Evolutionary conservation across 2,888 invertebrate species (phyloP).

Genomic region (Clanis bilineata): DNA sequence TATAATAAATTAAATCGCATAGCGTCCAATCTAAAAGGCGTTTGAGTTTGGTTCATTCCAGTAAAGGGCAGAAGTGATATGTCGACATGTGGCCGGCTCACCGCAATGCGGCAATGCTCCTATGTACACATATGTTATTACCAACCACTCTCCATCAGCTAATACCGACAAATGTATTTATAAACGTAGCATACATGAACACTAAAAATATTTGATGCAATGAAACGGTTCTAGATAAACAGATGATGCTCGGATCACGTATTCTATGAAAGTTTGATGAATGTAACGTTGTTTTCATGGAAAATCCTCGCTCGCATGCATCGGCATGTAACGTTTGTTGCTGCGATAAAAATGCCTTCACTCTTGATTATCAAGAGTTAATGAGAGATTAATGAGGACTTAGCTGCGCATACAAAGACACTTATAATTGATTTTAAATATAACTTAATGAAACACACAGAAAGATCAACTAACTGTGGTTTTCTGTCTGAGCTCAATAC

Average conservation of each 20-base stretch:
- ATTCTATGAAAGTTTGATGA: slow-evolving; percentile 19
- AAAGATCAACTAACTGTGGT: not conserved
- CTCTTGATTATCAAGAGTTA: not conserved
- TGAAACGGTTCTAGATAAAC: slow-evolving; percentile 25
- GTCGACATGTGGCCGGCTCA: slow-evolving; percentile 72
- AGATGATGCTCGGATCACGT: slow-evolving; percentile 25
- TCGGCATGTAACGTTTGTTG: slow-evolving; percentile 1
- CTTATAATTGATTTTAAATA: not conserved
- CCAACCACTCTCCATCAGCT: slow-evolving; percentile 60
- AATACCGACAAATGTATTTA: slow-evolving; percentile 57
- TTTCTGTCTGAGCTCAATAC: no score
- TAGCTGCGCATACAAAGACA: not conserved
- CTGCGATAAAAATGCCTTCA: slow-evolving; percentile 8
- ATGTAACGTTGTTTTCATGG: slow-evolving; percentile 14
- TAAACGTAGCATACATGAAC: slow-evolving; percentile 36
- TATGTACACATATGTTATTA: slow-evolving; percentile 69
- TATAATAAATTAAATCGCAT: slow-evolving; percentile 26
- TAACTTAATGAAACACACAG: not conserved
- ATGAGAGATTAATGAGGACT: not conserved
- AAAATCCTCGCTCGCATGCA: slow-evolving; percentile 4
- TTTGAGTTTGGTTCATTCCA: slow-evolving; percentile 46
- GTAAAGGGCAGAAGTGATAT: slow-evolving; percentile 75
- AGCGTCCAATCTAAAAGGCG: slow-evolving; percentile 46
- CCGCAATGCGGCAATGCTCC: slow-evolving; percentile 78
- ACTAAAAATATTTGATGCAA: slow-evolving; percentile 28